Conservation (phyloP, 2,797 vertebrate species). For the Pelochelys cantorii region DNA sequence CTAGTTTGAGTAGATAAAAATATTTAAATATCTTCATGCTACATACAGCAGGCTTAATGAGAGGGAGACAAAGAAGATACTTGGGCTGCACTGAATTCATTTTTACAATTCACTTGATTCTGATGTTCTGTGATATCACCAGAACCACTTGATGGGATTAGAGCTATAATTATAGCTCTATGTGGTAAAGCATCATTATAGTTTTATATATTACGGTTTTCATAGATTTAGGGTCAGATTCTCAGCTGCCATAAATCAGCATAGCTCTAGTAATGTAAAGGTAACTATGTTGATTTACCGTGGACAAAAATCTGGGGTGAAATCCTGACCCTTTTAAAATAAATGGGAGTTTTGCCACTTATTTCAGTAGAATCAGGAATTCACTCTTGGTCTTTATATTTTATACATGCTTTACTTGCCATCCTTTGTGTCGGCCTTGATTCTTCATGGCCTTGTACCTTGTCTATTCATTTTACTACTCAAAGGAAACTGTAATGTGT, state of each 20-base stretch:
- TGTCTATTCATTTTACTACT: neutral
- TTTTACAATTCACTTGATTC: constrained; percentile 70
- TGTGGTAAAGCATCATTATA: too few species aligned
- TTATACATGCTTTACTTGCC: constrained; percentile 11
- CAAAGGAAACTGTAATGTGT: neutral
- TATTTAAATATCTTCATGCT: constrained; percentile 53
- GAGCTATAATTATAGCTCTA: constrained; percentile 53
- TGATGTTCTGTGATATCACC: constrained; percentile 25
- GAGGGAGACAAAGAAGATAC: constrained; percentile 9
- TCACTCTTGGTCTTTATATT: constrained; percentile 57
- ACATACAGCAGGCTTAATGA: neutral
- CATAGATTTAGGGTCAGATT: constrained; percentile 59
- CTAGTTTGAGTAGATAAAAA: constrained; percentile 45
- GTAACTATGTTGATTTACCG: constrained; percentile 51
- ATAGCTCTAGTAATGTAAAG: neutral
- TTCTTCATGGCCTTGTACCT: neutral
- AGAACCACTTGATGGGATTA: constrained; percentile 70
- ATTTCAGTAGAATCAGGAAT: constrained; percentile 40
- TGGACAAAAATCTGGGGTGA: constrained; percentile 43
- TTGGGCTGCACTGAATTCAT: constrained; percentile 46
- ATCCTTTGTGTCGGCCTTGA: neutral
- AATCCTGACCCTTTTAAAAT: constrained; percentile 50
- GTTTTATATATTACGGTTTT: constrained; percentile 60
- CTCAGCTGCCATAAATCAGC: constrained; percentile 66
- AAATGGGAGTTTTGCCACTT: constrained; percentile 36